Evolutionary conservation across 1,140 invertebrate species (phyloP).

Genomic region (Goniozus legneri): DNA sequence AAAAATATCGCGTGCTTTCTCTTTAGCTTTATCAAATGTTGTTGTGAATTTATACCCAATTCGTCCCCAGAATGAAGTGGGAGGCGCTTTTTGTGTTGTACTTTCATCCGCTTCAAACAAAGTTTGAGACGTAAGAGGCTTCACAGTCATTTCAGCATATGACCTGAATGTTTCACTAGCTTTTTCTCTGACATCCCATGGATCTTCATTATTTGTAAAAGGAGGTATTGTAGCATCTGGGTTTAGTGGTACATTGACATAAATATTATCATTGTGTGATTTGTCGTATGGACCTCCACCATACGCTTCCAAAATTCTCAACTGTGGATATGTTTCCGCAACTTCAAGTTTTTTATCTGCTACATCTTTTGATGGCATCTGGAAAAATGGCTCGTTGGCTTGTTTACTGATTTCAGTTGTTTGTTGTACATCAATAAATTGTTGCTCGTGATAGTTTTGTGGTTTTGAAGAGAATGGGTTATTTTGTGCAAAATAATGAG

Average conservation of each 20-base stretch:
- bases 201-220: constrained; percentile 12
- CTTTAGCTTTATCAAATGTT: constrained; percentile 47
- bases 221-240: constrained; percentile 23
- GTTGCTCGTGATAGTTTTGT: no score
- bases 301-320: constrained; percentile 32
- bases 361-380: no score
- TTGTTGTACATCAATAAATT: no score
- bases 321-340: no score
- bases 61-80: constrained; percentile 55
- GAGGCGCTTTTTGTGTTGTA: constrained; percentile 34
- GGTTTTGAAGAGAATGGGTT: no score
- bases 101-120: constrained; percentile 10
- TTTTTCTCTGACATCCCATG: constrained; percentile 29
- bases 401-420: no score
- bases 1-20: constrained; percentile 52
- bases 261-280: constrained; percentile 20
- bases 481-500: no score
- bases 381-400: no score
- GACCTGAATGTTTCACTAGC: constrained; percentile 21
- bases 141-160: constrained; percentile 5
- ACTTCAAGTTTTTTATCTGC: no score
- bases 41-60: constrained; percentile 48
- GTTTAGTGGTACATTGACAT: constrained; percentile 23
- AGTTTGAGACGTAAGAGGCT: constrained; percentile 4
- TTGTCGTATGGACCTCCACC: constrained; percentile 24